phyloP scores from a whole-genome alignment of 1,140 invertebrate species.

The Coboldia fuscipes region DNA sequence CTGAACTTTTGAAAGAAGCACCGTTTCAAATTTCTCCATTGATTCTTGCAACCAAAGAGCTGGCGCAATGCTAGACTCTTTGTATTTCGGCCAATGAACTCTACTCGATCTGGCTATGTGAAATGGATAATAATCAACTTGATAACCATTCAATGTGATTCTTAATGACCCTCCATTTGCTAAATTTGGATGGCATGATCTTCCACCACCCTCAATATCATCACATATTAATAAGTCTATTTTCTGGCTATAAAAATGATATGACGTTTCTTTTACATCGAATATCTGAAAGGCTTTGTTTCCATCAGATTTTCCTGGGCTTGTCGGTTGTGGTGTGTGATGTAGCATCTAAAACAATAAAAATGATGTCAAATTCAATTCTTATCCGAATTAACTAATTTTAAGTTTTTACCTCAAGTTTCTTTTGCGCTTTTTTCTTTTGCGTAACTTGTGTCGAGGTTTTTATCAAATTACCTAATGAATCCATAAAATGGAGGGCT shows the following conservation, averaged over 20 bases:
- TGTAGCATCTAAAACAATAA: background rate
- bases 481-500: constrained; percentile 82
- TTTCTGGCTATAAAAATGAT: constrained; percentile 83
- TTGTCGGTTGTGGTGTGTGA: background rate
- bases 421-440: constrained; percentile 71
- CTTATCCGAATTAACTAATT: too few species aligned
- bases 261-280: constrained; percentile 93
- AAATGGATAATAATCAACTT: constrained; percentile 93
- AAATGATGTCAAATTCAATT: background rate
- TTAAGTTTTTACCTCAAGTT: constrained; percentile 48
- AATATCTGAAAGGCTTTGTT: constrained; percentile 49
- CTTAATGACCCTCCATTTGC: constrained; percentile 86
- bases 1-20: too few species aligned
- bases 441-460: constrained; percentile 62
- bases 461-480: constrained; percentile 65
- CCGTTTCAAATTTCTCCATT: too few species aligned
- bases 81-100: constrained; percentile 68
- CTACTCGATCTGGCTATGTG: constrained; percentile 72
- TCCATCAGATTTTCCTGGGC: background rate
- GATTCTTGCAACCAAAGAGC: constrained; percentile 48
- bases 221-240: constrained; percentile 96
- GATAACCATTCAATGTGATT: constrained; percentile 69
- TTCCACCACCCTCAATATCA: constrained; percentile 72
- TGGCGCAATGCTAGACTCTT: constrained; percentile 35
- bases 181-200: constrained; percentile 62